phyloP scores from a whole-genome alignment of 2,888 invertebrate species.

The Tipula confusa region DNA sequence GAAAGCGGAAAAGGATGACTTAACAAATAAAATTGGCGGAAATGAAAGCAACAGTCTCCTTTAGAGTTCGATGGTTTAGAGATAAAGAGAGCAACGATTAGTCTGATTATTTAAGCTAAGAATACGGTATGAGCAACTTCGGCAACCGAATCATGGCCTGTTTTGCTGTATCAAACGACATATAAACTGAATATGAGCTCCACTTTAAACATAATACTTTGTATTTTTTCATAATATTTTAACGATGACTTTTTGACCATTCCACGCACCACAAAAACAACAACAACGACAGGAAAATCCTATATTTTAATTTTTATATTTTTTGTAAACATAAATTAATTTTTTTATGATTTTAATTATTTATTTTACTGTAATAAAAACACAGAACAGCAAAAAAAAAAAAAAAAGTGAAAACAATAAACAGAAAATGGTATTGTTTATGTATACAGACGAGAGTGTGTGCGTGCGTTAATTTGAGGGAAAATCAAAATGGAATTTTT shows the following conservation, averaged over 20 bases:
- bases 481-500: not conserved
- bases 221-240: not conserved
- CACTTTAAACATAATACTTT: no score
- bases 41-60: no score
- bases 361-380: not conserved
- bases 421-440: not conserved
- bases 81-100: no score
- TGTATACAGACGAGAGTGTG: not conserved
- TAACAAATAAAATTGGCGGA: no score
- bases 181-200: no score
- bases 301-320: not conserved
- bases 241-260: not conserved
- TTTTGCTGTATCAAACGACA: no score
- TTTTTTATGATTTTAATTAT: not conserved
- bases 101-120: no score
- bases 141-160: no score
- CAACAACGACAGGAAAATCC: not conserved
- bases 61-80: no score
- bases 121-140: no score
- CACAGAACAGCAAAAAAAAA: not conserved
- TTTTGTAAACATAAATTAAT: not conserved
- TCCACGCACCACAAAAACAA: not conserved
- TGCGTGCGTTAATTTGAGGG: not conserved
- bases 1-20: no score
- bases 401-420: not conserved